A percentile compares a stretch with the other conserved stretches of the same genome.
These are phyloP conservation scores for Chirona hameri DNA, from an alignment of 2,888 invertebrate genomes.

Conservation along the genomic window DNA sequence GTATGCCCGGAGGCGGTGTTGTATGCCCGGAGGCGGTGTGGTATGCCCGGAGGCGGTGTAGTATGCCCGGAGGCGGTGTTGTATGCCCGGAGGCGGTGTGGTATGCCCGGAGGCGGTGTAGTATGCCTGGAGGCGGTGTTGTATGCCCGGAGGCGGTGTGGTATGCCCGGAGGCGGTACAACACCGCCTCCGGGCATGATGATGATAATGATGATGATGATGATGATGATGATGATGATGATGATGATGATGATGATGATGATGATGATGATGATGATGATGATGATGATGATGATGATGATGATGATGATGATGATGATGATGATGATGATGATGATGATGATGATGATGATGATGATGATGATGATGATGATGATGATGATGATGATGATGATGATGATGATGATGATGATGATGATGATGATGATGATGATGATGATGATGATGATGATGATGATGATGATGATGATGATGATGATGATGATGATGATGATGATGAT, in stretches of 20 bases:
- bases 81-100: no score
- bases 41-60: no score
- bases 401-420: slow-evolving; percentile 22
- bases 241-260: slow-evolving; percentile 22
- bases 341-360: slow-evolving; percentile 22
- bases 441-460: slow-evolving; percentile 22
- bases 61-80: no score
- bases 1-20: no score
- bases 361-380: slow-evolving; percentile 22
- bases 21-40: no score
- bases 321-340: slow-evolving; percentile 22
- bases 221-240: slow-evolving; percentile 22
- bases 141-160: no score
- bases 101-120: no score
- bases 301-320: slow-evolving; percentile 22
- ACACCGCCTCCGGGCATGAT: no score
- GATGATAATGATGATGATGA: slow-evolving; percentile 9
- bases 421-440: slow-evolving; percentile 22
- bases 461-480: slow-evolving; percentile 22
- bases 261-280: slow-evolving; percentile 22
- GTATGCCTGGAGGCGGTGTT: no score
- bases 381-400: slow-evolving; percentile 22
- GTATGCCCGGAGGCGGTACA: no score
- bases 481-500: slow-evolving; percentile 22
- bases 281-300: slow-evolving; percentile 22